Evolutionary conservation across 1,140 invertebrate species (phyloP).

Genomic region (Coptotermes formosanus): DNA sequence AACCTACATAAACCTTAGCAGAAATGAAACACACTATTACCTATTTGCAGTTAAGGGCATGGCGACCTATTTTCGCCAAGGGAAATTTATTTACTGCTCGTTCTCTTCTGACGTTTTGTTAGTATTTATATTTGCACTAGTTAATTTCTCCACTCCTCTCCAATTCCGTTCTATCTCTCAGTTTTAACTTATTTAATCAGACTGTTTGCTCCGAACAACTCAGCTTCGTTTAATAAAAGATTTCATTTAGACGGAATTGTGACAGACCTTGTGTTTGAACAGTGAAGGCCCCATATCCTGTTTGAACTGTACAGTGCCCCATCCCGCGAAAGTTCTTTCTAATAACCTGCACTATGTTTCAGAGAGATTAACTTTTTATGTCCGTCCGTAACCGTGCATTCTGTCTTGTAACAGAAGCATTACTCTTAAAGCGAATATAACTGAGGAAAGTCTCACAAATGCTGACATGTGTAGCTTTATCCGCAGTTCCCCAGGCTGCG

Average conservation of each 20-base stretch:
- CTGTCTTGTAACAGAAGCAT: background rate
- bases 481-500: background rate
- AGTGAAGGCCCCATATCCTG: background rate
- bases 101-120: too few species aligned
- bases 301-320: background rate
- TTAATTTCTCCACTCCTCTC: background rate
- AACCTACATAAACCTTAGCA: too few species aligned
- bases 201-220: conserved; percentile 1
- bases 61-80: too few species aligned
- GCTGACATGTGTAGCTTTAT: background rate
- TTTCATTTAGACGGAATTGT: conserved; percentile 13
- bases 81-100: too few species aligned
- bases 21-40: too few species aligned
- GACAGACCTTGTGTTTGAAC: background rate
- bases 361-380: background rate
- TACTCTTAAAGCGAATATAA: background rate
- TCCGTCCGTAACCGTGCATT: background rate
- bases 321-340: background rate
- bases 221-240: conserved; percentile 13
- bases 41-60: too few species aligned
- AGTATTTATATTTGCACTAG: background rate
- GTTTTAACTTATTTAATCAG: conserved; percentile 15
- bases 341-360: background rate
- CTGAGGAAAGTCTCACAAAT: background rate
- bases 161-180: background rate